Evolutionary conservation across 2,797 vertebrate species (phyloP).

Genomic region (Botia kubotai): DNA sequence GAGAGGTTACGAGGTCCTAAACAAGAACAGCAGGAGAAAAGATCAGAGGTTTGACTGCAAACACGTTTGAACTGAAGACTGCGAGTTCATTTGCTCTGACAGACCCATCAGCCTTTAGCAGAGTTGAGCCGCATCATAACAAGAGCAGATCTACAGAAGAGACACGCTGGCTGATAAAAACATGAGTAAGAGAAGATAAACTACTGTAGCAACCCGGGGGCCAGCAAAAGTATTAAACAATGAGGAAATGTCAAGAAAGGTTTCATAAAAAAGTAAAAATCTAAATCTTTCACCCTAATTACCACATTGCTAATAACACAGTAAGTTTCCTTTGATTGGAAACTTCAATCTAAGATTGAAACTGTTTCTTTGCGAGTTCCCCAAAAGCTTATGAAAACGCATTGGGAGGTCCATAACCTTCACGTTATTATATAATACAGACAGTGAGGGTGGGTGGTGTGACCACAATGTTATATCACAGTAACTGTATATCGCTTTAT

Average conservation of each 20-base stretch:
- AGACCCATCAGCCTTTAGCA: neutral
- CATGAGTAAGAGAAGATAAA: slow-evolving; percentile 47
- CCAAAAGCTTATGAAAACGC: slow-evolving; percentile 18
- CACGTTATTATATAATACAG: slow-evolving; percentile 5
- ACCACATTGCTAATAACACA: slow-evolving; percentile 11
- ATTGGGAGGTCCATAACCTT: neutral
- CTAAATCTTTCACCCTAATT: slow-evolving; percentile 13
- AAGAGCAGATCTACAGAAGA: slow-evolving; percentile 12
- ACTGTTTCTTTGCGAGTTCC: slow-evolving; percentile 12
- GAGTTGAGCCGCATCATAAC: slow-evolving; percentile 1
- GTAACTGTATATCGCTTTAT: too few relatives aligned
- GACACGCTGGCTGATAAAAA: slow-evolving; percentile 7
- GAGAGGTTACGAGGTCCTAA: slow-evolving; percentile 19
- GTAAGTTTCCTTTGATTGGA: neutral
- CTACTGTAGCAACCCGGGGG: slow-evolving; percentile 46
- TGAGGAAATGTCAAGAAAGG: slow-evolving; percentile 67
- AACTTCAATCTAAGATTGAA: neutral
- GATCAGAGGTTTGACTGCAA: slow-evolving; percentile 24
- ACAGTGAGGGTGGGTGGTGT: neutral
- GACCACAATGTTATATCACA: neutral
- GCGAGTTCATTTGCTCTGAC: slow-evolving; percentile 28
- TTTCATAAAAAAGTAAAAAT: slow-evolving; percentile 70
- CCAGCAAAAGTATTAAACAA: slow-evolving; percentile 59
- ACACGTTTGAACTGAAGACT: neutral
- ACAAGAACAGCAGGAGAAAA: slow-evolving; percentile 3